Evolutionary conservation across 92 coral and sea anemone genomes (phyloP).

Genomic region (Blastomussa wellsi): DNA sequence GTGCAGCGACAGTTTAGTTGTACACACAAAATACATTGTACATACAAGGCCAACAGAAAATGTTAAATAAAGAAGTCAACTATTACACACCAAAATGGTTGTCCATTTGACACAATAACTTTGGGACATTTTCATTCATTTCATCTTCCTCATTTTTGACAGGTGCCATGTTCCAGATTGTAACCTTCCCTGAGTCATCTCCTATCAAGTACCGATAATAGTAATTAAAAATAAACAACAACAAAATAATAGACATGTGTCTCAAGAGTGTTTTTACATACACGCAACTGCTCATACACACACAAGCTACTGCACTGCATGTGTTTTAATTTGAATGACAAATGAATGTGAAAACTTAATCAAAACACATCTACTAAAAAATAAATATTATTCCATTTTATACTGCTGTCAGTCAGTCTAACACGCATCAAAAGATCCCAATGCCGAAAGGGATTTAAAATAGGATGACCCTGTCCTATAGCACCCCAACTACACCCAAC

Average conservation of each 20-base stretch:
- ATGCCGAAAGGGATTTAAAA: no score
- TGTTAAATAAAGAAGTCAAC: not conserved
- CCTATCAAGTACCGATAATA: slow-evolving; percentile 52
- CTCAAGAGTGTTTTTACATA: no score
- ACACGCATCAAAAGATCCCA: no score
- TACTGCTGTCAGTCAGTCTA: no score
- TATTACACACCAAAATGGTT: slow-evolving; percentile 81
- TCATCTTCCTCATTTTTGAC: slow-evolving; percentile 89
- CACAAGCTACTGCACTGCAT: no score
- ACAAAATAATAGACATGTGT: not conserved
- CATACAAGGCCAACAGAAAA: not conserved
- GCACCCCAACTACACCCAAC: no score
- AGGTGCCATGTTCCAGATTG: slow-evolving; percentile 99
- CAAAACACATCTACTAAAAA: no score
- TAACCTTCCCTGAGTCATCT: slow-evolving; percentile 95
- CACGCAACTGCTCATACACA: no score
- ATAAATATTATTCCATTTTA: no score
- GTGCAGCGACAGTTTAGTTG: not conserved
- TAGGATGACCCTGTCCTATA: no score
- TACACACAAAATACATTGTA: not conserved
- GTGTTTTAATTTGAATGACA: no score
- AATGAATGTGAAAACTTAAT: no score
- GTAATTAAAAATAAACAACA: not conserved
- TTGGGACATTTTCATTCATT: slow-evolving; percentile 85
- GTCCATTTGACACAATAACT: slow-evolving; percentile 94